phyloP scores from a whole-genome alignment of 2,797 vertebrate genomes.

The Tapirus indicus region DNA sequence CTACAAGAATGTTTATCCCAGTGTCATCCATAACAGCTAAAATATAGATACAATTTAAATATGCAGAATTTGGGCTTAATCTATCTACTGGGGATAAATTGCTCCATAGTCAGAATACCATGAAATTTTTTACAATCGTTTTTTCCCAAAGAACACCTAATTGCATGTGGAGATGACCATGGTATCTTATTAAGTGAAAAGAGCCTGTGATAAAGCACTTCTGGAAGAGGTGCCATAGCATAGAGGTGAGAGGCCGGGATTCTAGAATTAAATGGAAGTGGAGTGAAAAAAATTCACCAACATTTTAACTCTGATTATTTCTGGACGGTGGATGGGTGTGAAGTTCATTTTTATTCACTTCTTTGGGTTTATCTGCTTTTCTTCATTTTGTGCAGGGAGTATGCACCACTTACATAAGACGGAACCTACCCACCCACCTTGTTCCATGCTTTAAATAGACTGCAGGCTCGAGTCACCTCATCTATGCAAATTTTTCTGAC shows the following conservation, averaged over 20 bases:
- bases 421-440: neutral
- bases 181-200: neutral
- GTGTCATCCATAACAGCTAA: neutral
- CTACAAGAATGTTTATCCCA: neutral
- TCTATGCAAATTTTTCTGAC: neutral
- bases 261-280: neutral
- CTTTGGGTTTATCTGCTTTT: neutral
- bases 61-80: neutral
- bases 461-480: too few relatives aligned
- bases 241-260: neutral
- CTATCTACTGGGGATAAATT: neutral
- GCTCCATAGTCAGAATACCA: neutral
- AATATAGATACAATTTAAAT: neutral
- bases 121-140: neutral
- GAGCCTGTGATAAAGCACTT: neutral
- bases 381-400: neutral
- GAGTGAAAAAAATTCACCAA: neutral
- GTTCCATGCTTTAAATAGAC: neutral
- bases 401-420: neutral
- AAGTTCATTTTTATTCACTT: neutral
- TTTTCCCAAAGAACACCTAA: neutral
- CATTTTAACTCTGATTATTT: neutral
- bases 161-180: neutral
- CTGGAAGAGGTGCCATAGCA: rapidly evolving
- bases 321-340: neutral